Evolutionary conservation across 64 coral and sea anemone genomes (phyloP).

Genomic region (Orbicella faveolata): DNA sequence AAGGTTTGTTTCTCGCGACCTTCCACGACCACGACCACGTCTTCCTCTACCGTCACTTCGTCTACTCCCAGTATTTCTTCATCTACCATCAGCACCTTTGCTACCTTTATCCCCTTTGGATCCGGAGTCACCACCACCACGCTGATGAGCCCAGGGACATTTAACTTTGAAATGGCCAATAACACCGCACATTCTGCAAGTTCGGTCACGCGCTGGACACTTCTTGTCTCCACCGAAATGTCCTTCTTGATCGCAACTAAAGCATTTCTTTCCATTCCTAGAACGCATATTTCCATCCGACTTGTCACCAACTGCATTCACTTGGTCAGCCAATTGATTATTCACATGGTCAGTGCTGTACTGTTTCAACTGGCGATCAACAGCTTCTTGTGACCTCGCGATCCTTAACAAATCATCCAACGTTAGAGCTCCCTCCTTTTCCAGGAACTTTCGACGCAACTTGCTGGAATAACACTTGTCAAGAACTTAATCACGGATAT

Average conservation of each 20-base stretch:
- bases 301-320: background rate
- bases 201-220: background rate
- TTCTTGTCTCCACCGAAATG: background rate
- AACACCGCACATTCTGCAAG: background rate
- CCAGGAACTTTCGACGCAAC: background rate
- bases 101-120: background rate
- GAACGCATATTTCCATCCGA: background rate
- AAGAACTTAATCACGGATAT: constrained; percentile 5
- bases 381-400: background rate
- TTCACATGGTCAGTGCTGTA: background rate
- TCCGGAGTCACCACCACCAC: background rate
- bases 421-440: background rate
- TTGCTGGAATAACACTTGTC: constrained; percentile 2
- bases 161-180: background rate
- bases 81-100: background rate
- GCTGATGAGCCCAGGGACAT: background rate
- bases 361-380: constrained; percentile 4
- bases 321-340: background rate
- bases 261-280: background rate
- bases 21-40: background rate
- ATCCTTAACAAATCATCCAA: constrained; percentile 10
- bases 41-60: background rate
- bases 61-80: background rate
- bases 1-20: background rate
- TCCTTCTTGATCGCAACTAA: background rate